Conservation (phyloP, 2,797 vertebrate species). For the Gila robusta region DNA sequence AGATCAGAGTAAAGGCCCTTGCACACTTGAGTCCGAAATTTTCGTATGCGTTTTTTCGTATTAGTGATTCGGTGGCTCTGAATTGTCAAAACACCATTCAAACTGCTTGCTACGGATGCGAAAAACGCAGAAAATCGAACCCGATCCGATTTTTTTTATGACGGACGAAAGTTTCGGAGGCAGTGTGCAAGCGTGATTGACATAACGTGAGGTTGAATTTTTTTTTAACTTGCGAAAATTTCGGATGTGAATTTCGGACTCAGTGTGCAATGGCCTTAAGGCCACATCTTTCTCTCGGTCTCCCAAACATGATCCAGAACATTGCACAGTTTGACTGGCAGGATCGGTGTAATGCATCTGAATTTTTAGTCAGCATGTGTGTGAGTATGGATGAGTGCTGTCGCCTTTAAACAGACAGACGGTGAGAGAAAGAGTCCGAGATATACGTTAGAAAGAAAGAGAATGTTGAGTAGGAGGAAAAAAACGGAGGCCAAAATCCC, state of each 20-base stretch:
- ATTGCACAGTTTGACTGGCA: conserved; percentile 60
- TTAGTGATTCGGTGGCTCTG: too few relatives aligned
- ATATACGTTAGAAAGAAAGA: conserved; percentile 18
- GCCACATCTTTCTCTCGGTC: conserved; percentile 28
- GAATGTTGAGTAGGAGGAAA: conserved; percentile 38
- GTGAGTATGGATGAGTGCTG: background rate
- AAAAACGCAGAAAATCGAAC: too few relatives aligned
- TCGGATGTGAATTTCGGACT: too few relatives aligned
- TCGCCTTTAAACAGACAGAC: conserved; percentile 38
- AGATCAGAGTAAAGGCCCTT: conserved; percentile 5
- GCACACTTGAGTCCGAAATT: too few relatives aligned
- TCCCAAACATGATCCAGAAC: conserved; percentile 27
- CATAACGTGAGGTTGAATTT: too few relatives aligned
- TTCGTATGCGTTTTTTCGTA: too few relatives aligned
- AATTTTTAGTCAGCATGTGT: conserved; percentile 39
- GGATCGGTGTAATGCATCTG: conserved; percentile 46
- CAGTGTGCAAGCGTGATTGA: too few relatives aligned
- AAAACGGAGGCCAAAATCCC: conserved; percentile 46
- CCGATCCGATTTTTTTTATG: too few relatives aligned
- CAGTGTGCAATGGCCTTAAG: background rate
- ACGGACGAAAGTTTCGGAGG: too few relatives aligned
- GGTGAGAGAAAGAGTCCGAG: conserved; percentile 5
- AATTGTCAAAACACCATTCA: too few relatives aligned
- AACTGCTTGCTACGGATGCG: too few relatives aligned
- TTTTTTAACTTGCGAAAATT: too few relatives aligned